Percentiles rank a stretch among this genome's conserved stretches.
Evolutionary conservation across 2,113 vertebrate species (phyloP).

Genomic region (Phyllopteryx taeniolatus): DNA sequence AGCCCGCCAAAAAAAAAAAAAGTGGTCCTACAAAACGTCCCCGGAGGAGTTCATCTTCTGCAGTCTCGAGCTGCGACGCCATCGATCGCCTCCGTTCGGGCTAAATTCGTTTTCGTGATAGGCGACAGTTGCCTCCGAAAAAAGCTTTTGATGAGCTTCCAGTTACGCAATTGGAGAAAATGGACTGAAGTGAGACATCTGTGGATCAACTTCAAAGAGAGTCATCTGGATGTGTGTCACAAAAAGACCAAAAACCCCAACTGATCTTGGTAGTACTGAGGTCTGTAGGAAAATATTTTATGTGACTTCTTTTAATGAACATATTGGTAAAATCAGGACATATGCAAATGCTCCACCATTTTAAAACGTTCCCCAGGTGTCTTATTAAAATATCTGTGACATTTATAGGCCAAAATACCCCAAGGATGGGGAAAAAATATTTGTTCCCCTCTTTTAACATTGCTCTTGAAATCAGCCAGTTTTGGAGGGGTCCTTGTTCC

Average conservation of each 20-base stretch:
- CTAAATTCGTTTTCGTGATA: slow-evolving; percentile 33
- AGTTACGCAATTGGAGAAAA: neutral
- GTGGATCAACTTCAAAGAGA: slow-evolving; percentile 26
- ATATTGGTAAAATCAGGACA: neutral
- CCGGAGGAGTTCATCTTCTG: slow-evolving; percentile 3
- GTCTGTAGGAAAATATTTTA: too few species aligned
- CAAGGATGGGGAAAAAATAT: too few species aligned
- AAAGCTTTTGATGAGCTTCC: slow-evolving; percentile 37
- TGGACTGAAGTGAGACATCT: neutral
- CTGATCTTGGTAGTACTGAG: too few species aligned
- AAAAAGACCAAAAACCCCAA: neutral
- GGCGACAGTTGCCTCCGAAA: slow-evolving; percentile 10
- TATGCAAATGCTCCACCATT: neutral
- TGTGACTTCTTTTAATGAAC: too few species aligned
- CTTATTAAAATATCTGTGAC: too few species aligned
- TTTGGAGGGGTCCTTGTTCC: too few species aligned
- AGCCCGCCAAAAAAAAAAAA: slow-evolving; percentile 16
- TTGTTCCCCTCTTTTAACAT: too few species aligned
- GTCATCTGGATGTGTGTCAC: slow-evolving; percentile 63
- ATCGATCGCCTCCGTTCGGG: slow-evolving; percentile 5
- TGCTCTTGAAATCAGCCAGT: too few species aligned
- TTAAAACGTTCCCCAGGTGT: neutral
- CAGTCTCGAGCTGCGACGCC: neutral
- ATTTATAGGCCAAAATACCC: too few species aligned
- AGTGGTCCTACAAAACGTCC: slow-evolving; percentile 27